These are phyloP conservation scores for Ptychoptera albimana DNA, from an alignment of 2,888 invertebrate genomes.

Conservation along the genomic window DNA sequence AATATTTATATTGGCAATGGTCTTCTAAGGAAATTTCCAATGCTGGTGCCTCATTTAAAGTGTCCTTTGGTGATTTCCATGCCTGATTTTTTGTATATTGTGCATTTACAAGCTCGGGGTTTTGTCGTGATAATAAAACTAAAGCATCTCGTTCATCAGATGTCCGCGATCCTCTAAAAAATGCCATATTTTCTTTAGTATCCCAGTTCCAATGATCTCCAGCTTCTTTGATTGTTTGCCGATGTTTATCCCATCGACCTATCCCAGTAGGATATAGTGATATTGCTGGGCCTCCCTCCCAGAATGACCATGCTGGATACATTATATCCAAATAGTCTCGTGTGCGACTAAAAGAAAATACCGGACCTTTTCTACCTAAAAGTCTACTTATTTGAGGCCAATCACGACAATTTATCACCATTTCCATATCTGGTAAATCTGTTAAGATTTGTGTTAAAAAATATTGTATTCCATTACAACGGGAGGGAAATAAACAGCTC, in stretches of 20 bases:
- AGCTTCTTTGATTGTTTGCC: conserved; percentile 50
- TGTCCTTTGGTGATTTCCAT: conserved; percentile 93
- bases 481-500: conserved; percentile 80
- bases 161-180: conserved; percentile 91
- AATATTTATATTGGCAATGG: conserved; percentile 84
- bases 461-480: conserved; percentile 83
- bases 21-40: conserved; percentile 75
- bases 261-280: conserved; percentile 83
- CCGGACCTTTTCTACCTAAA: conserved; percentile 49
- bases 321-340: conserved; percentile 74
- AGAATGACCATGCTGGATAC: conserved; percentile 95
- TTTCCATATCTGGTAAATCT: conserved; percentile 65
- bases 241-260: conserved; percentile 82
- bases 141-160: conserved; percentile 80
- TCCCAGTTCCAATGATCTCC: conserved; percentile 56
- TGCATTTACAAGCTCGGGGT: conserved; percentile 71
- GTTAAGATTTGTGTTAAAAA: conserved; percentile 55
- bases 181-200: conserved; percentile 51
- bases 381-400: conserved; percentile 71
- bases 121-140: conserved; percentile 58
- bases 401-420: conserved; percentile 79
- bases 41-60: conserved; percentile 68
- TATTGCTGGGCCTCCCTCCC: conserved; percentile 97
- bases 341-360: conserved; percentile 92
- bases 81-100: conserved; percentile 97